Base-by-base conservation (phyloP, 2,888 invertebrate genomes). In the Diarsia brunnea region DNA sequence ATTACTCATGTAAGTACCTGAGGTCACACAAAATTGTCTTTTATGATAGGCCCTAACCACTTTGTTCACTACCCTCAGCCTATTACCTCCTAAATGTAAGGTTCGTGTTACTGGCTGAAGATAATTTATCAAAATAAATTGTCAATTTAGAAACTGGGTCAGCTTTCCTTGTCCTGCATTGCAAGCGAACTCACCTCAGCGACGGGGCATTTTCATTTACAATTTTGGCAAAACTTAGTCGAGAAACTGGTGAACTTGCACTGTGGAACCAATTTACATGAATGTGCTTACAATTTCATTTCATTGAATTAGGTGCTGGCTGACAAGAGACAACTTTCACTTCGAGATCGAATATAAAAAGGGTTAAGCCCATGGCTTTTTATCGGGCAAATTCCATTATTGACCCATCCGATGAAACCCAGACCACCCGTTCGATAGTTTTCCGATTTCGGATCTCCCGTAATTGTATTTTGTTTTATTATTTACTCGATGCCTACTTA, bases 311-410 rank as follows among this genome's bases (percentile, higher is more conserved):
- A n/a, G n/a, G n/a, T n/a, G 27, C 31, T 31, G 11, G 0, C n/a
- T 43, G 11, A 3, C 4, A n/a, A 43, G 14, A 49, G 27, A 4
- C 19, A 24, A 58, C 47, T 63, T 4, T 69, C 24, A 43, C n/a
- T 66, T 38, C 55, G 45, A 47, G 12, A 69, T 21, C 21, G 16
- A 70, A 73, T 61, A 45, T 66, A 65, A 69, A n/a, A 60, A 60
- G 27, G 75, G 71, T 61, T 75, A 4, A 78, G 16, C 24, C 72
- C n/a, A 68, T 79, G 69, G 38, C 14, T 70, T 82, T 82, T 83
- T 75, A 82, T 75, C 69, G 69, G 21, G 2, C 14, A 51, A 27
- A 47, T 79, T 70, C 67, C 43, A 80, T 61, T 83, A 65, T 60
- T 38, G 24, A 45, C 61, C 43, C 63, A 65, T 58, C 51, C 1